A percentile compares a stretch with the other conserved stretches of the same genome.
These are phyloP conservation scores for Pocota personata DNA, from an alignment of 2,888 invertebrate genomes.

Conservation along the genomic window DNA sequence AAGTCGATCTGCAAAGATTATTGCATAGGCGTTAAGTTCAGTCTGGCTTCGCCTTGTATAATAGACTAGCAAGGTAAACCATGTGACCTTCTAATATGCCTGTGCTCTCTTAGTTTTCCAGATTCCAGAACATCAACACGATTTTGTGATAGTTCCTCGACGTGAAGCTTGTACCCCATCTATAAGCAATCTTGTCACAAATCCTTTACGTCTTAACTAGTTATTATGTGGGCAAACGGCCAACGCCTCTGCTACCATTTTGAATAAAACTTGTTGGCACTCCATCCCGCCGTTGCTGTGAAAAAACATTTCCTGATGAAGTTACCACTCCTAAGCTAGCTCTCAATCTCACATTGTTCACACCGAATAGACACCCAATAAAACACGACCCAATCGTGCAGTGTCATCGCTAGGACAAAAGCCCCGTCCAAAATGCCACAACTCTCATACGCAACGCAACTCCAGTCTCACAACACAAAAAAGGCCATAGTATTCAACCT, in stretches of 20 bases:
- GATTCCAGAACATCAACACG: too few species aligned
- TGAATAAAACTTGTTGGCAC: not conserved
- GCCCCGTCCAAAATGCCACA: conserved; percentile 71
- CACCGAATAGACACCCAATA: conserved; percentile 70
- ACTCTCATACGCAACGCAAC: conserved; percentile 62
- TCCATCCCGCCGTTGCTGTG: conserved; percentile 1
- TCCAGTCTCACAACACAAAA: conserved; percentile 10
- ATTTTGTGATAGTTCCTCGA: too few species aligned
- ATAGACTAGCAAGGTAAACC: too few species aligned
- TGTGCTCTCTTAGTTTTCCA: too few species aligned
- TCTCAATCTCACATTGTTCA: conserved; percentile 35
- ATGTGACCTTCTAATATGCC: too few species aligned
- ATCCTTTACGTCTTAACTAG: too few species aligned
- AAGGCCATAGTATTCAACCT: conserved; percentile 70
- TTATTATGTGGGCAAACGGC: too few species aligned
- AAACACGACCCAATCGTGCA: conserved; percentile 72
- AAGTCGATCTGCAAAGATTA: too few species aligned
- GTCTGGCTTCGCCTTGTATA: too few species aligned
- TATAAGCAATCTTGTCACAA: too few species aligned
- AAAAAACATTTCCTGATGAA: conserved; percentile 62
- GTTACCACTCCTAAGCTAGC: conserved; percentile 58
- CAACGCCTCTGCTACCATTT: conserved; percentile 21
- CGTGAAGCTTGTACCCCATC: too few species aligned
- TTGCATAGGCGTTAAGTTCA: too few species aligned
- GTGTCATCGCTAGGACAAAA: conserved; percentile 72